Evolutionary conservation across 2,888 invertebrate species (phyloP).

Genomic region (Acanthococcus lagerstroemiae): DNA sequence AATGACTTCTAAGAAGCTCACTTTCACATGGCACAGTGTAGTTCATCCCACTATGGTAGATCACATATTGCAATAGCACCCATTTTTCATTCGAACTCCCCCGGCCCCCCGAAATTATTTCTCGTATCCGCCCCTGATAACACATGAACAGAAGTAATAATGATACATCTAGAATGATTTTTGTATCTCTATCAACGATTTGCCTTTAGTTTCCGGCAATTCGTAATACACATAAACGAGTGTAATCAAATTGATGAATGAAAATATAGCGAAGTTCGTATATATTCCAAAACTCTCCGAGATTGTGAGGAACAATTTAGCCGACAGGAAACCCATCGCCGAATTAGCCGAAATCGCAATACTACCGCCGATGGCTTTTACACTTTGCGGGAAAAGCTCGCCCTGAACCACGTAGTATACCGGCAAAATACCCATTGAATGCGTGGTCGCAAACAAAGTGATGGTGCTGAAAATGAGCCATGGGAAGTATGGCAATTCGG

Average conservation of each 20-base stretch:
- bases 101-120: too few species aligned
- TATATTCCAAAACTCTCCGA: background rate
- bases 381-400: constrained; percentile 9
- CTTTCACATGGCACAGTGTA: too few species aligned
- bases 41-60: too few species aligned
- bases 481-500: background rate
- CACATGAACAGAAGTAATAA: background rate
- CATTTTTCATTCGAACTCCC: too few species aligned
- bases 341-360: background rate
- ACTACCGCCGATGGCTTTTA: constrained; percentile 5
- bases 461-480: constrained; percentile 12
- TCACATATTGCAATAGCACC: too few species aligned
- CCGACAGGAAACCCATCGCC: background rate
- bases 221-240: constrained; percentile 5
- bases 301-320: constrained; percentile 5
- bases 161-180: background rate
- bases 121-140: too few species aligned
- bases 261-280: constrained; percentile 1
- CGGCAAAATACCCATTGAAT: background rate
- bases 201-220: constrained; percentile 10
- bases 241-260: background rate
- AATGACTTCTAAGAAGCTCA: too few species aligned
- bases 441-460: background rate
- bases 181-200: constrained; percentile 15
- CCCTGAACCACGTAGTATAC: constrained; percentile 8